Percentiles rank a stretch among this genome's conserved stretches.
Evolutionary conservation across 1,140 invertebrate genomes (phyloP).

Genomic region (Lutraria rhynchaena): DNA sequence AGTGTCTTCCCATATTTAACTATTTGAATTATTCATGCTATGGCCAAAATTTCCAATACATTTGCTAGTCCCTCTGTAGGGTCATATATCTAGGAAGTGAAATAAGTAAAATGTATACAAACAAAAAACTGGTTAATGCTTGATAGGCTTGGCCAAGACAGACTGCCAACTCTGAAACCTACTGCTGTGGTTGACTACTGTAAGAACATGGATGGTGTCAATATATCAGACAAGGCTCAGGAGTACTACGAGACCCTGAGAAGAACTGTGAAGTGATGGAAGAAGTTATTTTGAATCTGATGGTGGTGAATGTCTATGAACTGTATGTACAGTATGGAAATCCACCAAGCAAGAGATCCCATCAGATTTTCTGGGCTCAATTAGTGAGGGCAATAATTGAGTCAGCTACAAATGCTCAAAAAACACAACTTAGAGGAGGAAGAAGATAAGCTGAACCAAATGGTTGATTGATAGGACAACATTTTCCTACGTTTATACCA

Average conservation of each 20-base stretch:
- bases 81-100: too few species aligned
- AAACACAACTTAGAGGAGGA: too few species aligned
- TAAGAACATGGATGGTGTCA: slow-evolving; percentile 55
- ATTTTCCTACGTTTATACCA: neutral
- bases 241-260: slow-evolving; percentile 42
- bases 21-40: too few species aligned
- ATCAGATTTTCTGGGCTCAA: neutral
- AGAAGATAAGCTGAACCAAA: neutral
- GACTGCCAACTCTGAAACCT: too few species aligned
- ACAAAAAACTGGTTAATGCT: too few species aligned
- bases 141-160: too few species aligned
- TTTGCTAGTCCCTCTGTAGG: too few species aligned
- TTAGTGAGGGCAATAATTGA: neutral
- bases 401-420: slow-evolving; percentile 32
- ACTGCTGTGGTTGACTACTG: slow-evolving; percentile 9
- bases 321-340: slow-evolving; percentile 21
- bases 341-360: neutral
- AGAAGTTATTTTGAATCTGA: slow-evolving; percentile 48
- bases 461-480: neutral
- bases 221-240: slow-evolving; percentile 45
- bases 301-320: slow-evolving; percentile 26
- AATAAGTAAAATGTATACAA: too few species aligned
- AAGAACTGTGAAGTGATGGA: slow-evolving; percentile 47
- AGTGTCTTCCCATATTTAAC: too few species aligned
- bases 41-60: too few species aligned